Percentiles rank a stretch among this genome's conserved stretches.
Evolutionary conservation across 2,797 vertebrate species (phyloP).

Genomic region (Harpagifer antarcticus): DNA sequence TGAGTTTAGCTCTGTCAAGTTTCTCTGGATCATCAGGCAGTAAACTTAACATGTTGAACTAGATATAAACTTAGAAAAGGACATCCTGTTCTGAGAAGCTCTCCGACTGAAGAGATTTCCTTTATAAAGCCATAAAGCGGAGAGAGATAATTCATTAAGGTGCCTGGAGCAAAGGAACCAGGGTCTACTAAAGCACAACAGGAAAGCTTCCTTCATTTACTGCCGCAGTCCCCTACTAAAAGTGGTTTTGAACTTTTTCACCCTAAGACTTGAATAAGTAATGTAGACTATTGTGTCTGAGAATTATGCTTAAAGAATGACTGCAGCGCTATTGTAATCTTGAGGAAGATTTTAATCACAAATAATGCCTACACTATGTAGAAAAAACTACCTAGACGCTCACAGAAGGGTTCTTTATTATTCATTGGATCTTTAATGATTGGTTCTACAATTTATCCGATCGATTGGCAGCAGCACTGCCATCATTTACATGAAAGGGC

Average conservation of each 20-base stretch:
- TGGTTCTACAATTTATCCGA: neutral
- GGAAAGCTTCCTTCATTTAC: slow-evolving; percentile 54
- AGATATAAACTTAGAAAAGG: slow-evolving; percentile 18
- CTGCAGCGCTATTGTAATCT: slow-evolving; percentile 20
- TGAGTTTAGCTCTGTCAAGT: slow-evolving; percentile 26
- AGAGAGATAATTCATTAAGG: slow-evolving; percentile 58
- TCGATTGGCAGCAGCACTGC: neutral
- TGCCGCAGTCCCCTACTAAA: slow-evolving; percentile 31
- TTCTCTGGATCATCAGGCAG: slow-evolving; percentile 22
- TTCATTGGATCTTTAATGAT: neutral
- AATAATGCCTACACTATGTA: neutral
- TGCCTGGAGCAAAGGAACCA: slow-evolving; percentile 53
- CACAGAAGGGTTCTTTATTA: neutral
- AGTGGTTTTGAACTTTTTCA: slow-evolving; percentile 29
- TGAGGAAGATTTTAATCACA: neutral
- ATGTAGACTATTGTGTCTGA: slow-evolving; percentile 24
- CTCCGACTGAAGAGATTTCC: slow-evolving; percentile 54
- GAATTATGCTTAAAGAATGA: slow-evolving; percentile 26
- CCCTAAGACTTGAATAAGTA: slow-evolving; percentile 27
- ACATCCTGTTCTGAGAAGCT: slow-evolving; percentile 24
- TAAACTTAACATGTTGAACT: slow-evolving; percentile 29
- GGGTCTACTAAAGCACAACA: slow-evolving; percentile 49
- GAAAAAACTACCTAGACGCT: neutral
- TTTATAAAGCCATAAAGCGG: slow-evolving; percentile 31
- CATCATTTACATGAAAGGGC: neutral